These are phyloP conservation scores for Neomonachus schauinslandi DNA, from an alignment of 2,113 vertebrate genomes.

Conservation along the genomic window DNA sequence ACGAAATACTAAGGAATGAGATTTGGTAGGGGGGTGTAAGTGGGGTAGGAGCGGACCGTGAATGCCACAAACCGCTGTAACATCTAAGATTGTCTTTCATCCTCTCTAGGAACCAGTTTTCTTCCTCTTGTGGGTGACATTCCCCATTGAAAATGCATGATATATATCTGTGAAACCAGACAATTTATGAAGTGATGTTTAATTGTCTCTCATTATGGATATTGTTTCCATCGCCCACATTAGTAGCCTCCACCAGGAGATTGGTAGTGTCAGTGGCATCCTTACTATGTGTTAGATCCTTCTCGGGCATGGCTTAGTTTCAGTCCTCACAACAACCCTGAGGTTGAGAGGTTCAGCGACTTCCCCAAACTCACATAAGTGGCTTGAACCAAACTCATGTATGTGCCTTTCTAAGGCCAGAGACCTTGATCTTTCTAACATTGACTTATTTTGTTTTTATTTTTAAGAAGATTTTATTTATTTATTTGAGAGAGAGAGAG, in stretches of 20 bases:
- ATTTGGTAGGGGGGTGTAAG: background rate
- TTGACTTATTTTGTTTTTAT: background rate
- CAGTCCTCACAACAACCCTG: background rate
- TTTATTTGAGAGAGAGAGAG: background rate
- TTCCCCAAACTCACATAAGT: background rate
- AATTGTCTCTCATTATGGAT: background rate
- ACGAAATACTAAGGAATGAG: constrained; percentile 3
- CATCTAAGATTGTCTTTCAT: background rate
- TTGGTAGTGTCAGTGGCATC: background rate
- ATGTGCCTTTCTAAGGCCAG: background rate
- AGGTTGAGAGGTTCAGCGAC: background rate
- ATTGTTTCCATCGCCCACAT: background rate
- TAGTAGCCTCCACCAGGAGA: background rate
- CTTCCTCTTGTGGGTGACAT: background rate
- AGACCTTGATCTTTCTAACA: background rate
- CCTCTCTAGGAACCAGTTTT: background rate
- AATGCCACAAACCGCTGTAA: background rate
- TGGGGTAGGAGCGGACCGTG: background rate
- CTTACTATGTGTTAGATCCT: background rate
- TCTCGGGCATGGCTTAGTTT: background rate
- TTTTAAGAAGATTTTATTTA: background rate
- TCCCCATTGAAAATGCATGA: background rate
- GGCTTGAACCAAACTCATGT: background rate
- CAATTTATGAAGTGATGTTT: background rate
- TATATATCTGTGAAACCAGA: constrained; percentile 34